Evolutionary conservation across 2,797 vertebrate genomes (phyloP).

Genomic region (Neosilurus hyrtlii): DNA sequence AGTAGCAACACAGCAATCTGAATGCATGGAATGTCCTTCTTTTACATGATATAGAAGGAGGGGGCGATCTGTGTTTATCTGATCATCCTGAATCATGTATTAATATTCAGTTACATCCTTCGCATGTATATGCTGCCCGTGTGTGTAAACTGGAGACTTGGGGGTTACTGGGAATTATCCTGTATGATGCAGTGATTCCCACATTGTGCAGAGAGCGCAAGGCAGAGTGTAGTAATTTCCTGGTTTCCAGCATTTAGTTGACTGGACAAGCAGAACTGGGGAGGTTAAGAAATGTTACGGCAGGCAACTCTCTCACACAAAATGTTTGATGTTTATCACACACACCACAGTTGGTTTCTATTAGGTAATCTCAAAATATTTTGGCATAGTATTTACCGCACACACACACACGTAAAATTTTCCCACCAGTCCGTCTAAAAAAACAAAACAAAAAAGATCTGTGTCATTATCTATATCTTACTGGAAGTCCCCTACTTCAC

Average conservation of each 20-base stretch:
- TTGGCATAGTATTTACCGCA: slow-evolving; percentile 50
- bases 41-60: too few species aligned
- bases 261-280: slow-evolving; percentile 55
- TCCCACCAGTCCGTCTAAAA: slow-evolving; percentile 8
- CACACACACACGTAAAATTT: slow-evolving; percentile 25
- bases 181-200: slow-evolving; percentile 25
- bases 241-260: slow-evolving; percentile 63
- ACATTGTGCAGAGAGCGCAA: slow-evolving; percentile 59
- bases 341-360: slow-evolving; percentile 60
- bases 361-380: slow-evolving; percentile 65
- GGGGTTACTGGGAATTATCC: slow-evolving; percentile 7
- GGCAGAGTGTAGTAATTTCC: slow-evolving; percentile 58
- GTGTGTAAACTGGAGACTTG: not conserved
- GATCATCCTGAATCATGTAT: not conserved
- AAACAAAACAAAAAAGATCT: not conserved
- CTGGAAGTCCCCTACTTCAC: slow-evolving; percentile 4
- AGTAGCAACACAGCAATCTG: too few species aligned
- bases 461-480: not conserved
- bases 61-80: not conserved
- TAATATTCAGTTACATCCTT: not conserved
- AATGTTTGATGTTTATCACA: slow-evolving; percentile 67
- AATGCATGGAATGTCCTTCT: too few species aligned
- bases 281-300: slow-evolving; percentile 57
- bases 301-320: slow-evolving; percentile 54
- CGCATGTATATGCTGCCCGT: not conserved